phyloP scores from a whole-genome alignment of 2,888 invertebrate species.

The Acronicta leporina region DNA sequence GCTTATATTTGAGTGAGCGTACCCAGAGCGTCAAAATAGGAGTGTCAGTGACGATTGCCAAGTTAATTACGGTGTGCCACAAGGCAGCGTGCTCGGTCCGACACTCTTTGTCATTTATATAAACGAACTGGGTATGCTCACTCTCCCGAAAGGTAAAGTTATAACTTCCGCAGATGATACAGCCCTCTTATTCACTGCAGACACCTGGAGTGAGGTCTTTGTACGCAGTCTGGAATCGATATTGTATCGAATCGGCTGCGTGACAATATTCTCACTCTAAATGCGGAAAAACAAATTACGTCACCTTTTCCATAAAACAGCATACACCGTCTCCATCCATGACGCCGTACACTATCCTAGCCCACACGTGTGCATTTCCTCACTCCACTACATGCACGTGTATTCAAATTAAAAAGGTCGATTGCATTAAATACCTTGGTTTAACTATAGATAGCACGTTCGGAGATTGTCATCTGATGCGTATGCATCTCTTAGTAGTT shows the following conservation, averaged over 20 bases:
- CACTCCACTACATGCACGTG: not conserved
- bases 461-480: too few species aligned
- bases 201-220: not conserved
- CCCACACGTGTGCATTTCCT: not conserved
- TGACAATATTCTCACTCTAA: not conserved
- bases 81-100: slow-evolving; percentile 1
- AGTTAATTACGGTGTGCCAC: not conserved
- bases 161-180: slow-evolving; percentile 9
- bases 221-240: not conserved
- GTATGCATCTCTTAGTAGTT: too few species aligned
- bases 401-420: not conserved
- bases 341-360: not conserved
- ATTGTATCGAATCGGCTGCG: not conserved
- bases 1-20: not conserved
- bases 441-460: not conserved
- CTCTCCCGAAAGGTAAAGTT: not conserved
- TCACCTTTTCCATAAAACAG: not conserved
- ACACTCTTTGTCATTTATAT: slow-evolving; percentile 7
- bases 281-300: slow-evolving; percentile 5
- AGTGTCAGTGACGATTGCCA: not conserved
- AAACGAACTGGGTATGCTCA: slow-evolving; percentile 5
- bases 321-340: not conserved
- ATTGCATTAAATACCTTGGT: not conserved
- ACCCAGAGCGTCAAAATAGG: slow-evolving; percentile 1
- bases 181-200: not conserved